Evolutionary conservation across 2,888 invertebrate species (phyloP), one percentile per base, ranked within the genome.

Genomic region (Cylloceria caligata): DNA sequence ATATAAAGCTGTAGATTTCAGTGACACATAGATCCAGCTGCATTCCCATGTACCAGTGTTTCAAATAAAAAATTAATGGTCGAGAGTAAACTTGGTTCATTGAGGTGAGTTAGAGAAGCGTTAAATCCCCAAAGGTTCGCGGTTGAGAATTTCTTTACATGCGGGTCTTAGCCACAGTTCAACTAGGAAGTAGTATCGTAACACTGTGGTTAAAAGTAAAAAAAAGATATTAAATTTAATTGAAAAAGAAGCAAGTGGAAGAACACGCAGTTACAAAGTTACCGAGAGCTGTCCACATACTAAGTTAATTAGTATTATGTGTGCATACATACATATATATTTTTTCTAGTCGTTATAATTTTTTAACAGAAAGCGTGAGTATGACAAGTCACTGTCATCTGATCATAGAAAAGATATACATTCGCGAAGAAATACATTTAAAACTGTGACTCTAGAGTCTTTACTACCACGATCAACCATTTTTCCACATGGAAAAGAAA

Each of bases 51-150:
- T 13, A 1, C 36, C 7, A 3, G 21, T 21, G 39, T 42, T 42
- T 2, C 60, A 21, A 72, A 60, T 65, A 24, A 75, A 71, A 45
- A 82, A 82, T 75, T 72, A 75, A 68, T 42, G 55, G 42, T 68
- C 16, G 36, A 16, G 11, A 71, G 42, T 72, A 13, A 65, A 64
- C 24, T 69, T 24, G 13, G 55, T 69, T 57, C 64, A 39, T 27
- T 69, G 77, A 64, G 52, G 45, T 30, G 47, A 78, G 60, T 74
- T 68, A 67, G 57, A 36, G 42, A 71, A 73, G 45, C 68, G 60
- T 82, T 71, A 52, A 19, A 75, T 77, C 47, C 75, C 75, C 75
- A 19, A 72, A 75, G 67, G 74, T 2, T 36, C 7, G 42, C 19
- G n/a, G 34, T 64, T 62, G 21, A 45, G 64, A 52, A 47, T 60